Evolutionary conservation across 2,113 vertebrate genomes (phyloP), one percentile per base, ranked within the genome.

Genomic region (Leiothrix lutea): DNA sequence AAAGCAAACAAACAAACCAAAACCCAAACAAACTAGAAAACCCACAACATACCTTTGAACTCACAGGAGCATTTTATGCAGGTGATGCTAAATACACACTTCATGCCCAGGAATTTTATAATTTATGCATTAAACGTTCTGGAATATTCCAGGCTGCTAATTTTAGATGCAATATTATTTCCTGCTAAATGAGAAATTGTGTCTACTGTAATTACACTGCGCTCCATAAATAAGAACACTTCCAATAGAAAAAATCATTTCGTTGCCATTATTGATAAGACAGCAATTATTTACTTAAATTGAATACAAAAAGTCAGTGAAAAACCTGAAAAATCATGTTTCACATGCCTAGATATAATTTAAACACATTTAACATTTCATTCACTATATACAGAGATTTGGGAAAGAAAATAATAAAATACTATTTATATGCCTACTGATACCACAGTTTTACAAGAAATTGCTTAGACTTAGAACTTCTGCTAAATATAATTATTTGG

Each of bases 21-120:
- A 15, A 23, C 6, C 5, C 4, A 60, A 58, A 12, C 4, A 53
- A 54, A 69, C 35, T 25, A 58, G 58, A 44, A 61, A 42, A 0
- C 0, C 0, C 8, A 73, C 4, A 70, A 40, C 2, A 10, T 7
- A 62, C 1, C 17, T 75, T 71, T 75, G 28, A 77, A 60, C 31
- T 69, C 13, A 28, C 4, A n/a, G 16, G 18, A 75, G 1, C 35
- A 38, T 80, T 77, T 53, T 11, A 65, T 47, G 21, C 33, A 56
- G 11, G 47, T 50, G 38, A 74, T 15, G 14, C 6, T 58, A 81
- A 85, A 85, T 19, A 60, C 3, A 86, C 7, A 71, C 3, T 40
- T 80, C 25, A 38, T 42, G 33, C 14, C 42, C 16, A 26, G 18
- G 5, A 65, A 18, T 77, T 94, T 69, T 22, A 45, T 24, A 93